Base-by-base conservation (phyloP, 1,140 invertebrate genomes). In the Pseudomyrmex dendroicus region DNA sequence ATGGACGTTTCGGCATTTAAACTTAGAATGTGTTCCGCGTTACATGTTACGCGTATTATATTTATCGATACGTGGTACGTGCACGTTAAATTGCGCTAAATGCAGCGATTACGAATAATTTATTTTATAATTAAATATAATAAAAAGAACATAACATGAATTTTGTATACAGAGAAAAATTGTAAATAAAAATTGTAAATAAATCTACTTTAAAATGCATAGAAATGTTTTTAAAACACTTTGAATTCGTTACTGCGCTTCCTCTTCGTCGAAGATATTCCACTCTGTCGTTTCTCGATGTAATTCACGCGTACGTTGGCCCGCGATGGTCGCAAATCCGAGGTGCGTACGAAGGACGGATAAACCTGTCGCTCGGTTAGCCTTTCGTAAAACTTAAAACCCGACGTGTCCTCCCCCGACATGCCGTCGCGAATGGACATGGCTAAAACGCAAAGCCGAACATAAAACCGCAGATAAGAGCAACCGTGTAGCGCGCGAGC, bases 391-490 rank as follows among this genome's bases (percentile, higher is more conserved):
- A 89, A 86, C 84, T 89, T 89, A 86, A 89, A 84, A 89, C 82
- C 84, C 72, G 22, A 54, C 7, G 78, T 77, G 54, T 63, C 73
- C 63, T 59, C 56, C 52, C 56, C 63, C 50, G 74, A 22, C 59
- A 50, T 52, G 35, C 64, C 22, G 59, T 61, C 52, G 74, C 80
- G 70, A 89, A 90, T 91, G 88, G 88, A 88, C 88, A 83, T 84
- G 86, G 87, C 82, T 77, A 83, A 90, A 91, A 90, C 89, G 91
- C 90, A 92, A 91, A 92, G 91, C 90, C 88, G 90, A 91, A 87
- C 91, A 91, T 92, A 92, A 92, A 92, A 92, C 89, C 85, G 86
- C 89, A 92, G 91, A 92, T 92, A 92, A 92, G 89, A 89, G 90
- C 88, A 89, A 89, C 86, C 86, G 89, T 84, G 78, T 83, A 90